Evolutionary conservation across 2,797 vertebrate genomes (phyloP).

Genomic region (Spondyliosoma cantharus): DNA sequence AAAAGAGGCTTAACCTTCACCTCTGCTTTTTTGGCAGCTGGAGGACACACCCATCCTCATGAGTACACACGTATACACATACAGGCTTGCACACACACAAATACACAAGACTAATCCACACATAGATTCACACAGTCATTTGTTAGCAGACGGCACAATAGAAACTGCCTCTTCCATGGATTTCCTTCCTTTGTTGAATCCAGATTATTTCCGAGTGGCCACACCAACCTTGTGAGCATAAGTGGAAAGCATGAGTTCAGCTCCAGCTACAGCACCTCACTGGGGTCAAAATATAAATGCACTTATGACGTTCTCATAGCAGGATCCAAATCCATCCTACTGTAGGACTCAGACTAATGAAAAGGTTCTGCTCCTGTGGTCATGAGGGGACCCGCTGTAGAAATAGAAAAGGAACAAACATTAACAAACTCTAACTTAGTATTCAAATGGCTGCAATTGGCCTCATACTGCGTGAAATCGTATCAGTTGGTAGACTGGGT

Average conservation of each 20-base stretch:
- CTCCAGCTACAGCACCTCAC: conserved; percentile 13
- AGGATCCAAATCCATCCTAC: conserved; percentile 26
- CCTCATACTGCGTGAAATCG: background rate
- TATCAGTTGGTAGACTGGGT: background rate
- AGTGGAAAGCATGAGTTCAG: conserved; percentile 29
- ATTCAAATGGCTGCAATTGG: background rate
- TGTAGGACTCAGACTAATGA: conserved; percentile 48
- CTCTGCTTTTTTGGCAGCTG: conserved; percentile 53
- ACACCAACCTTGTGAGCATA: conserved; percentile 48
- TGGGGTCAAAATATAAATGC: background rate
- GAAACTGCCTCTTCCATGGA: conserved; percentile 55
- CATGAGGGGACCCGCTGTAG: conserved; percentile 15
- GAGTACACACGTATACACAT: background rate
- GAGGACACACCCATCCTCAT: background rate
- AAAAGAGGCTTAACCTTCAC: conserved; percentile 63
- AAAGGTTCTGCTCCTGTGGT: conserved; percentile 51
- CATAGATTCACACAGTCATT: conserved; percentile 27
- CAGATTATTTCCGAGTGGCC: conserved; percentile 71
- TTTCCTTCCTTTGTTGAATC: conserved; percentile 78
- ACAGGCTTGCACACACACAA: conserved; percentile 15
- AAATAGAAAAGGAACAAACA: conserved; percentile 22
- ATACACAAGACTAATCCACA: conserved; percentile 34
- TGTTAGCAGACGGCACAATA: conserved; percentile 62
- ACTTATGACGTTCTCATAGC: background rate
- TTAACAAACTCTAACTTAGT: no score